These are phyloP conservation scores for Drosophila demipolita DNA, from an alignment of 2,888 invertebrate genomes.

Conservation along the genomic window DNA sequence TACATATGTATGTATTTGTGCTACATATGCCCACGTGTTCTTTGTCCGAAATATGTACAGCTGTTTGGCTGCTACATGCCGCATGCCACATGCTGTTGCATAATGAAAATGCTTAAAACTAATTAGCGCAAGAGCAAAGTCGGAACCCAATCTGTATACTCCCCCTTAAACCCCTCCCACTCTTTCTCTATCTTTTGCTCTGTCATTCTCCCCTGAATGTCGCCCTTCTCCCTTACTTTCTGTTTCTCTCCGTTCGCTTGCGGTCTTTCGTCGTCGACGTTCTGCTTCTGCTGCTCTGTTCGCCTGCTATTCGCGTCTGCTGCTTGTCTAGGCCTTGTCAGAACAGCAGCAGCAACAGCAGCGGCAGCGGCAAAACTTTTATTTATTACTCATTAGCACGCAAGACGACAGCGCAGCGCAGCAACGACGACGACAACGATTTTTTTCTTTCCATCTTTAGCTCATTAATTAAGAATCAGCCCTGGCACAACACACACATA, in stretches of 20 bases:
- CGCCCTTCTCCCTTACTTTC: constrained; percentile 9
- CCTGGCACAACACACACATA: constrained; percentile 21
- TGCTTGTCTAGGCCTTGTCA: constrained; percentile 57
- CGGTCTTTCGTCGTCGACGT: constrained; percentile 20
- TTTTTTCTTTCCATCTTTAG: constrained; percentile 60
- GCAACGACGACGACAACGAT: constrained; percentile 42
- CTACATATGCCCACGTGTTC: constrained; percentile 4
- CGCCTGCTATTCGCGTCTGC: constrained; percentile 68
- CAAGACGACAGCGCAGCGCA: constrained; percentile 49
- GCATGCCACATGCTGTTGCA: constrained; percentile 59
- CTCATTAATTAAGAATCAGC: constrained; percentile 72
- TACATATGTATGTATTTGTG: not conserved
- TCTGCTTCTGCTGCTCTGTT: constrained; percentile 52
- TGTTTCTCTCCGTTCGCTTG: constrained; percentile 23
- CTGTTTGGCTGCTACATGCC: constrained; percentile 28
- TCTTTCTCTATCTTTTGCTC: constrained; percentile 8
- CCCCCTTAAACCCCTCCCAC: not conserved
- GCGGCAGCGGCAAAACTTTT: constrained; percentile 46
- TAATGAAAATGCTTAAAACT: constrained; percentile 75
- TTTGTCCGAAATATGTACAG: constrained; percentile 22
- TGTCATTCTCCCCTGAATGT: constrained; percentile 13
- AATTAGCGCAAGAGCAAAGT: constrained; percentile 74
- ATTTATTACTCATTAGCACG: constrained; percentile 79
- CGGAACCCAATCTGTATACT: constrained; percentile 52
- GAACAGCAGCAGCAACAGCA: constrained; percentile 13